These are phyloP conservation scores for Vulpes vulpes DNA, from an alignment of 2,113 vertebrate species.

Conservation along the genomic window DNA sequence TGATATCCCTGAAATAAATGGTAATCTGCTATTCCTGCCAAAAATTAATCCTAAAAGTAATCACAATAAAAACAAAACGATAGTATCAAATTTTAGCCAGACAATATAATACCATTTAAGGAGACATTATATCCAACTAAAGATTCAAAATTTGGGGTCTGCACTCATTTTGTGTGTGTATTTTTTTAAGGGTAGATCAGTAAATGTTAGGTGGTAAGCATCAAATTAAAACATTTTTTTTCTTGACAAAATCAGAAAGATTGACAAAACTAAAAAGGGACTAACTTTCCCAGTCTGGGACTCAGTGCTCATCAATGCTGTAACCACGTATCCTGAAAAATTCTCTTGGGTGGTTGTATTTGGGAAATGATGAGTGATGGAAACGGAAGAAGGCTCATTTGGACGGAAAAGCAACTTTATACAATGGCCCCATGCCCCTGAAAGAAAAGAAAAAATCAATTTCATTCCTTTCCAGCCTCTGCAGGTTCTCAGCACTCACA, in stretches of 20 bases:
- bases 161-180: neutral
- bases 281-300: neutral
- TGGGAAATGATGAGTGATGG: neutral
- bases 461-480: neutral
- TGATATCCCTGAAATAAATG: constrained; percentile 7
- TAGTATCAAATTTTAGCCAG: neutral
- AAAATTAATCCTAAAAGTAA: constrained; percentile 32
- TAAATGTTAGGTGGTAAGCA: neutral
- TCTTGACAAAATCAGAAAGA: constrained; percentile 10
- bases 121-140: neutral
- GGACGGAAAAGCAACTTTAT: neutral
- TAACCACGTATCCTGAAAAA: fast-evolving
- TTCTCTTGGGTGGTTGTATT: neutral
- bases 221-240: neutral
- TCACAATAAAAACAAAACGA: constrained; percentile 1
- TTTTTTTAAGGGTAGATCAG: constrained; percentile 6
- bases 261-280: neutral
- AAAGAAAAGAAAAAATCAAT: neutral
- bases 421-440: neutral
- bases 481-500: neutral
- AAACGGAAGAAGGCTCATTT: neutral
- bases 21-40: neutral
- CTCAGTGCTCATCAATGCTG: neutral
- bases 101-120: neutral
- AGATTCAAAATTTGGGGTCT: neutral